These are phyloP conservation scores for Buceros bicornis DNA, from an alignment of 2,797 vertebrate species.

Conservation along the genomic window DNA sequence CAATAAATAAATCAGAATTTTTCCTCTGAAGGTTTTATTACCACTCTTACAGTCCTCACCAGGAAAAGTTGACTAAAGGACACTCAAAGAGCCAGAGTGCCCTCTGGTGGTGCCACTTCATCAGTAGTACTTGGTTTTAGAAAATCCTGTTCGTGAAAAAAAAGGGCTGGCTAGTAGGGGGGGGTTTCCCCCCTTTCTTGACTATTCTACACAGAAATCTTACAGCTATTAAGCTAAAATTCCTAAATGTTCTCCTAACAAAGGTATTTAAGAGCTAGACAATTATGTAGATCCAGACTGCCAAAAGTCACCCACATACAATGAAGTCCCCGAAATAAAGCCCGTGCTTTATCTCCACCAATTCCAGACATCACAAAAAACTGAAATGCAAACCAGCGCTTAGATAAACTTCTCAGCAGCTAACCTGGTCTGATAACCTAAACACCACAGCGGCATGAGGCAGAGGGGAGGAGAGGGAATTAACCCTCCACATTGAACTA, in stretches of 20 bases:
- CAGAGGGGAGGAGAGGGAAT: background rate
- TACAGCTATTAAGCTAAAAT: background rate
- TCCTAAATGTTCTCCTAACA: background rate
- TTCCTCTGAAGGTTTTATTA: background rate
- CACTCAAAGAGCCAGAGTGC: constrained; percentile 73
- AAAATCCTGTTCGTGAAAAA: background rate
- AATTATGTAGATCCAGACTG: background rate
- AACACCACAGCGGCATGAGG: background rate
- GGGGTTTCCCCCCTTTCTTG: background rate
- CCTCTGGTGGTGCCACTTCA: constrained; percentile 61
- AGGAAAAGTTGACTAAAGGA: background rate
- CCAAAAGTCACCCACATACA: background rate
- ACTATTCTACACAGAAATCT: background rate
- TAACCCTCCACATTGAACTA: background rate
- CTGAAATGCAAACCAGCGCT: background rate
- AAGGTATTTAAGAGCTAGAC: background rate
- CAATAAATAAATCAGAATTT: background rate
- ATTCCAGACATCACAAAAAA: background rate
- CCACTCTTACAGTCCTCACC: background rate
- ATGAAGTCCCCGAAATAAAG: background rate
- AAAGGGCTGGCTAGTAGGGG: background rate
- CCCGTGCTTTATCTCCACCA: background rate
- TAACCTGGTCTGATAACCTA: background rate
- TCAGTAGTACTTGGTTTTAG: background rate
- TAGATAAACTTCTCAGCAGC: background rate